Evolutionary conservation across 1,140 invertebrate genomes (phyloP).

Genomic region (Drosophila setifemur): DNA sequence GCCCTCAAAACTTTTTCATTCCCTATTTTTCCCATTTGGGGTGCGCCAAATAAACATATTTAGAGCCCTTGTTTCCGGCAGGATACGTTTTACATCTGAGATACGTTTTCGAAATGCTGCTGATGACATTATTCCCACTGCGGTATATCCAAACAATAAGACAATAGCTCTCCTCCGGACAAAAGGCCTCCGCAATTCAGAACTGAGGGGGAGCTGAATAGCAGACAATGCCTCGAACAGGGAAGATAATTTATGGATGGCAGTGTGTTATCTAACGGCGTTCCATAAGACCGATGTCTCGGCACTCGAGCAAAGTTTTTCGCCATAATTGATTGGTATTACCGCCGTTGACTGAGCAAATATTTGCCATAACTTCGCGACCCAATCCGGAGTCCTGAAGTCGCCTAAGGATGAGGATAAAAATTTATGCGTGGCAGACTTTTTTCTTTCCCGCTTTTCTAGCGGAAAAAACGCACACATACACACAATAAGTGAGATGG

Average conservation of each 20-base stretch:
- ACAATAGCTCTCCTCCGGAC: conserved; percentile 35
- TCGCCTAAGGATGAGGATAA: not conserved
- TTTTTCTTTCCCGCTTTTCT: conserved; percentile 1
- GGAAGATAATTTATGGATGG: conserved; percentile 67
- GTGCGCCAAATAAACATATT: not conserved
- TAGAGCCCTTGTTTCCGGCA: not conserved
- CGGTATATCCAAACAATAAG: conserved; percentile 18
- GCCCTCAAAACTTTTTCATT: too few species aligned
- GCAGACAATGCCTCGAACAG: conserved; percentile 27
- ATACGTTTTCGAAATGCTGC: not conserved
- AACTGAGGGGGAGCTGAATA: not conserved
- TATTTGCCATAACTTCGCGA: conserved; percentile 27
- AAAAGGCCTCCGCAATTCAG: conserved; percentile 25
- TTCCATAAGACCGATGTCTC: conserved; percentile 33
- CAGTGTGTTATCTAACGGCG: conserved; percentile 66
- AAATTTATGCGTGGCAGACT: conserved; percentile 49
- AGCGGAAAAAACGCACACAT: not conserved
- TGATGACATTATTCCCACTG: conserved; percentile 19
- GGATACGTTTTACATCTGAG: not conserved
- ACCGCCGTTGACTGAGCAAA: conserved; percentile 29
- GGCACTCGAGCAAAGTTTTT: conserved; percentile 6
- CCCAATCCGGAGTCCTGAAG: not conserved
- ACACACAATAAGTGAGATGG: too few species aligned
- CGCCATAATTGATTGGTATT: conserved; percentile 61
- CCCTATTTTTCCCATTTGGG: too few species aligned